phyloP scores from a whole-genome alignment of 2,113 vertebrate genomes.

The Colaptes auratus region DNA sequence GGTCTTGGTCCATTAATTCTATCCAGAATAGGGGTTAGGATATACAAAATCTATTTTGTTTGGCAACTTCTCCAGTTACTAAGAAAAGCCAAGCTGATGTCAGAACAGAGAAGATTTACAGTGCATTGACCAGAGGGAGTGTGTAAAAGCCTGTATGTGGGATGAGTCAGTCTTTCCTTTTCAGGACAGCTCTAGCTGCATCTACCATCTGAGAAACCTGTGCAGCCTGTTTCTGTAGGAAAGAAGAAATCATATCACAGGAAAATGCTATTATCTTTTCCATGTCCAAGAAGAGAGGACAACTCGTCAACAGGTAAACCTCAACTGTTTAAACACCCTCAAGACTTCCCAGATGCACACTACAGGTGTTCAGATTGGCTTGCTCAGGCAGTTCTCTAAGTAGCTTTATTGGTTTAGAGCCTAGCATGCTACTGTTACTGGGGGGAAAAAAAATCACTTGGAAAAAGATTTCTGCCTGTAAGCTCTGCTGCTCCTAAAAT shows the following conservation, averaged over 20 bases:
- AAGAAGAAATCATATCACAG: neutral
- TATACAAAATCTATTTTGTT: constrained; percentile 54
- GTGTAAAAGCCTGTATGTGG: neutral
- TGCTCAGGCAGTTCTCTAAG: neutral
- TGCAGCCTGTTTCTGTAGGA: neutral
- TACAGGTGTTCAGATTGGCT: neutral
- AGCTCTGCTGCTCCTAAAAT: neutral
- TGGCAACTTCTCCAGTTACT: constrained; percentile 30
- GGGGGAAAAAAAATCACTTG: neutral
- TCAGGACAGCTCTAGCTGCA: constrained; percentile 9
- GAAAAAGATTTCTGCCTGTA: neutral
- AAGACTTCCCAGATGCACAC: neutral
- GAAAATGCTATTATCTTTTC: neutral
- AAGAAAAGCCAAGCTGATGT: constrained; percentile 40
- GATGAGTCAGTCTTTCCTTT: constrained; percentile 46
- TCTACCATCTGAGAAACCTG: neutral
- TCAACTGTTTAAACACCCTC: neutral
- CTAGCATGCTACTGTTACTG: neutral
- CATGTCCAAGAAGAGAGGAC: neutral
- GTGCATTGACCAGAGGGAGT: neutral
- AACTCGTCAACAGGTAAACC: neutral
- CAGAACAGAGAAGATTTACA: constrained; percentile 40
- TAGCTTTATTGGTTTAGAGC: neutral
- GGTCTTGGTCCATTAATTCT: constrained; percentile 25
- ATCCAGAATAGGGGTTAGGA: constrained; percentile 39